A percentile compares a stretch with the other conserved stretches of the same genome.
Conservation (phyloP, 2,797 vertebrate species). For the Aythya fuligula region DNA sequence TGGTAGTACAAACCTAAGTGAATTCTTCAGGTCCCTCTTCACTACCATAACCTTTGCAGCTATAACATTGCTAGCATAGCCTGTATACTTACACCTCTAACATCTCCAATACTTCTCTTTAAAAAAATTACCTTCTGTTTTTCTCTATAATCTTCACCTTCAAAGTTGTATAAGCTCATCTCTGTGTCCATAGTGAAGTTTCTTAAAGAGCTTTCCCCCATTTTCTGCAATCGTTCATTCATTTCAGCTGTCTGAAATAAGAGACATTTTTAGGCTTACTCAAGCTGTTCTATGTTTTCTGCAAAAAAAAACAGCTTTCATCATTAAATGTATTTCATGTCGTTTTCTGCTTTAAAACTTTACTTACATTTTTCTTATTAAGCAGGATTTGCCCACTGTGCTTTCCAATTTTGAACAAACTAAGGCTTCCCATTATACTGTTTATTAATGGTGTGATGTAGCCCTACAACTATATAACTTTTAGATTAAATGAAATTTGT, state of each 20-base stretch:
- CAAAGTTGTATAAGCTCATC: slow-evolving; percentile 90
- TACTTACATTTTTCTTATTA: neutral
- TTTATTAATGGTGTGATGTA: neutral
- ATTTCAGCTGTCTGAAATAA: slow-evolving; percentile 86
- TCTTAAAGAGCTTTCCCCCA: slow-evolving; percentile 87
- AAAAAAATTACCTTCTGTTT: slow-evolving; percentile 87
- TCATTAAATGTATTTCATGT: neutral
- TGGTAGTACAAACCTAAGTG: neutral
- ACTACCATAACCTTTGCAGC: neutral
- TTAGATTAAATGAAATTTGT: neutral
- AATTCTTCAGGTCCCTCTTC: neutral
- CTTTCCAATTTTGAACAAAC: neutral
- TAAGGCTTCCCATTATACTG: neutral
- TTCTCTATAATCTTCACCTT: slow-evolving; percentile 91
- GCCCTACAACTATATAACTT: neutral
- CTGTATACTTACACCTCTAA: neutral
- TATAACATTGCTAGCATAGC: neutral
- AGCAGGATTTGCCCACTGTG: neutral
- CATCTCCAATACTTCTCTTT: neutral
- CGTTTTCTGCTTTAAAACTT: neutral
- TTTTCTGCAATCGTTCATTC: slow-evolving; percentile 87
- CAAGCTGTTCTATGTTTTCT: neutral
- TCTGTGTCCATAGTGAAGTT: slow-evolving; percentile 89
- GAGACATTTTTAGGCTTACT: neutral
- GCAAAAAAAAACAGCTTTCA: neutral